Evolutionary conservation across 2,888 invertebrate genomes (phyloP), one percentile per base, ranked within the genome.

Genomic region (Drosophila multiciliata): DNA sequence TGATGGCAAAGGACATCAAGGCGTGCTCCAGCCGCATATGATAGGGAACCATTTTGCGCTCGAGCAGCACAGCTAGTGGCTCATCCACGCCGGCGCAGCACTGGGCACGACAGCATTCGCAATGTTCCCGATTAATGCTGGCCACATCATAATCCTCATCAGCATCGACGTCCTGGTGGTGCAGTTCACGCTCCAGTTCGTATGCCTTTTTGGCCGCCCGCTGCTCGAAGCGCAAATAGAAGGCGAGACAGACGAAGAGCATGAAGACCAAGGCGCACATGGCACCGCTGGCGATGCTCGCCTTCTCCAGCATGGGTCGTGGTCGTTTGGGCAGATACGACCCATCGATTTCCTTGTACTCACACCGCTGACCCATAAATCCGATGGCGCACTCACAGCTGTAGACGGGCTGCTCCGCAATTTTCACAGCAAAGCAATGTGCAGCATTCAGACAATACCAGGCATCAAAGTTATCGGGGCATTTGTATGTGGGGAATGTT

Each of bases 361-460:
- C 98, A 95, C 98, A 98, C 92, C 98, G 95, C 94, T 97, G 97
- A 83, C 98, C 98, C 95, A 98, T 97, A 94, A 96, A 98, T 87
- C 98, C 98, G 93, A 96, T 96, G 91, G 97, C 96, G 94, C 98
- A 98, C 96, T 98, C 97, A 96, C 98, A 98, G 94, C 98, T 98
- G 94, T 98, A 98, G 91, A 98, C 96, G 83, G 97, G 96, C 92
- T 96, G 96, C 93, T 98, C 97, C 92, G 96, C 97, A 92, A 98
- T 98, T 94, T 97, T 97, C 90, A 98, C 97, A 80, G 97, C 97
- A 95, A 98, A 98, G 94, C 98, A 98, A 92, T 96, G 96, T 93
- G 98, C 98, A 92, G 97, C 98, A 94, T 98, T 98, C 87, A 98
- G 95, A 94, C 98, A 98, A 94, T 98, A 98, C 96, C 97, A 98